Evolutionary conservation across 2,797 vertebrate genomes (phyloP).

Genomic region (Botia kubotai): DNA sequence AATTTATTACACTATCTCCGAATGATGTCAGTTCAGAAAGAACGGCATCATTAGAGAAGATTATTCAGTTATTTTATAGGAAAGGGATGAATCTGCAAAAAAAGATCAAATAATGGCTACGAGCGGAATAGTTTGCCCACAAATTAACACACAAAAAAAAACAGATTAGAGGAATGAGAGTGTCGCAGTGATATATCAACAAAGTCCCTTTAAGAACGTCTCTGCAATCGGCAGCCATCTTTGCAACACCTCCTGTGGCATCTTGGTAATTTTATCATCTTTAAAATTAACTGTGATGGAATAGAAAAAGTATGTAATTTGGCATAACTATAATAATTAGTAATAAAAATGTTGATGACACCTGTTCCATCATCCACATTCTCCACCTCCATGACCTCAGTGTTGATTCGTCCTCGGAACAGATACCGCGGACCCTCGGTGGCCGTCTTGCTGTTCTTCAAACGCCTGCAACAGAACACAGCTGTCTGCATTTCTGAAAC

Average conservation of each 20-base stretch:
- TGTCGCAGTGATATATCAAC: not conserved
- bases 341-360: constrained; percentile 55
- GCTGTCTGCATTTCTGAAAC: not conserved
- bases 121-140: not conserved
- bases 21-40: constrained; percentile 9
- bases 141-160: not conserved
- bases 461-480: constrained; percentile 77
- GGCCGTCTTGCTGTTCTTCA: constrained; percentile 94
- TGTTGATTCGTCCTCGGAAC: constrained; percentile 95
- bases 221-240: no score
- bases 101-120: not conserved
- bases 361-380: constrained; percentile 97
- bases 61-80: constrained; percentile 21
- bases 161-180: not conserved
- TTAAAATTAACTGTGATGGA: no score
- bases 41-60: constrained; percentile 29
- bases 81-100: not conserved
- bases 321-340: no score
- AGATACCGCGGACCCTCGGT: constrained; percentile 91
- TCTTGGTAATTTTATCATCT: no score
- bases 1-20: constrained; percentile 18
- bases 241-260: no score
- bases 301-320: no score
- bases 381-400: constrained; percentile 98
- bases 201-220: no score